Conservation (phyloP, 1,140 invertebrate species). For the Pogonognathellus flavescens region DNA sequence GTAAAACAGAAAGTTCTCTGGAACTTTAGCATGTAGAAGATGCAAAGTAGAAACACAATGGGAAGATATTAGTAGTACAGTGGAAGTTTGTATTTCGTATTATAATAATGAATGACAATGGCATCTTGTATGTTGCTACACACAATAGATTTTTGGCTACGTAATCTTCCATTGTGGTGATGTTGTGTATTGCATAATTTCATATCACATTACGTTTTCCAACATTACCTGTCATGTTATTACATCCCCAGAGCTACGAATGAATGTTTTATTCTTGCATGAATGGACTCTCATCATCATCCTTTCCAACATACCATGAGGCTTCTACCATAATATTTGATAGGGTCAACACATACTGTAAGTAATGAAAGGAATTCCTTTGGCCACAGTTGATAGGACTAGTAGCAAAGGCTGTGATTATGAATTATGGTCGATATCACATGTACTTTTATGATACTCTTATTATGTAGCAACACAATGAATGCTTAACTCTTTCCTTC, state of each 20-base stretch:
- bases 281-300: neutral
- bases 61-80: neutral
- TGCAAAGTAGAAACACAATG: neutral
- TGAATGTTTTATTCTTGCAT: too few species aligned
- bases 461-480: conserved; percentile 38
- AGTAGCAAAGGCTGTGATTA: conserved; percentile 37
- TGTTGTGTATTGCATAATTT: neutral
- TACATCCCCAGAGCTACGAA: too few species aligned
- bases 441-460: conserved; percentile 21
- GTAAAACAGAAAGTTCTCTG: neutral
- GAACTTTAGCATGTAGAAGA: neutral
- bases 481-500: neutral
- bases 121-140: neutral
- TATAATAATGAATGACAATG: neutral
- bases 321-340: too few species aligned
- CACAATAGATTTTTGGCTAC: neutral
- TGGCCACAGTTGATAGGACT: conserved; percentile 24
- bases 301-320: neutral
- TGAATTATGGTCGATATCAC: conserved; percentile 37
- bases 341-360: too few species aligned
- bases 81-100: neutral
- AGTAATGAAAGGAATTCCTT: conserved; percentile 25
- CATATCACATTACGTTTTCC: neutral
- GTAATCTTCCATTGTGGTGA: neutral
- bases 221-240: neutral